phyloP scores from a whole-genome alignment of 2,888 invertebrate species.

The Orthosia cruda region DNA sequence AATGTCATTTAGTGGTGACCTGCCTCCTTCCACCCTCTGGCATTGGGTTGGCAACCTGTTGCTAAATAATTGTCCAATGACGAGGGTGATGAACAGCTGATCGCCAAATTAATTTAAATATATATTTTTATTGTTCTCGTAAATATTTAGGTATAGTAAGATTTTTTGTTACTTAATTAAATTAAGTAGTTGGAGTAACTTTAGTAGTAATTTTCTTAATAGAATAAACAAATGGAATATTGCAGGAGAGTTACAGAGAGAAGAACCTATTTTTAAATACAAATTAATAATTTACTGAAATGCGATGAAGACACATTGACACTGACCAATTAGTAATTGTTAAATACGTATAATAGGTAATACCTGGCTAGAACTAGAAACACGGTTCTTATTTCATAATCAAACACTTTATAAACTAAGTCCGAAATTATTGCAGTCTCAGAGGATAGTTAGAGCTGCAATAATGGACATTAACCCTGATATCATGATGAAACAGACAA shows the following conservation, averaged over 20 bases:
- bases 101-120: not conserved
- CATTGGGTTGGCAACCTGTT: conserved; percentile 40
- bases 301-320: not conserved
- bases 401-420: not conserved
- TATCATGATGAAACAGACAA: conserved; percentile 42
- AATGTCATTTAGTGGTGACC: conserved; percentile 1
- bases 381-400: not conserved
- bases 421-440: conserved; percentile 3
- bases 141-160: not conserved
- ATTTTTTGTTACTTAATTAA: not conserved
- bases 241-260: not conserved
- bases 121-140: not conserved
- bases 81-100: conserved; percentile 30
- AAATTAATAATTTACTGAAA: too few relatives aligned
- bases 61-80: conserved; percentile 24
- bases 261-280: not conserved
- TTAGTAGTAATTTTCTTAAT: not conserved
- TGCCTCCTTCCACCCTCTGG: not conserved
- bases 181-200: not conserved
- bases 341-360: not conserved
- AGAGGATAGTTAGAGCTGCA: conserved; percentile 17
- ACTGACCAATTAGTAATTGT: not conserved
- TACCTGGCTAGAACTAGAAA: not conserved
- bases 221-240: not conserved
- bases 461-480: conserved; percentile 46